Base-by-base conservation (phyloP, 2,888 invertebrate genomes). In the Pseudococcus jackbeardsleyi region DNA sequence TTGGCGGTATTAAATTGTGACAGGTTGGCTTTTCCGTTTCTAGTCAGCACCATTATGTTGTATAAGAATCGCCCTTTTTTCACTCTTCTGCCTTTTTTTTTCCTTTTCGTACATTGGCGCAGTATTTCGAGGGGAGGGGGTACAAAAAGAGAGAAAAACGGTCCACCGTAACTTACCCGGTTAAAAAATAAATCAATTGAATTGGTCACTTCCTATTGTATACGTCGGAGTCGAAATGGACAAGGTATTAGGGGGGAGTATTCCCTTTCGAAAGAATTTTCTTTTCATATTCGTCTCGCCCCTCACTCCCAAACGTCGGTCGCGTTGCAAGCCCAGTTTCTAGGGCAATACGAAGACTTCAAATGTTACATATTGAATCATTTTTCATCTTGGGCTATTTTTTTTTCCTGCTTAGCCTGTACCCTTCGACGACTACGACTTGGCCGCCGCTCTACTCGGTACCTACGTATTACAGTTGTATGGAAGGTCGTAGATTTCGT, bases 301-400 rank as follows among this genome's bases (percentile, higher is more conserved):
- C 9, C n/a, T 86, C 46, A 0, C 39, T 64, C 12, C 33, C 3
- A 1, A 0, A 15, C 68, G 22, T 9, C 68, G 12, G 12, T 19
- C 19, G 9, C n/a, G 19, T 33, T 33, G 26, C 26, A 33, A 33
- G 26, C 3, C 26, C 26, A 59, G 59, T 48, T 50, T 26, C 15
- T 12, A 15, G 26, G 12, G 68, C 33, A 68, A 46, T 86, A 46
- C 85, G 86, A 86, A 86, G 85, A 85, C 59, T 85, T 85, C 85
- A 59, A 86, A 86, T 86, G 86, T 39, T 86, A 86, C 86, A 86
- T 86, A 86, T 86, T 86, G 86, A 86, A 86, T 86, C 86, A 86
- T 86, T 72, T 86, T 86, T 86, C 86, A 86, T 86, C 59, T 72
- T 19, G 39, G 46, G 22, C 86, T 26, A 77, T 77, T 77, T 79